A percentile compares a stretch with the other conserved stretches of the same genome.
Evolutionary conservation across 2,113 vertebrate genomes (phyloP).

Genomic region (Scolopax mira): DNA sequence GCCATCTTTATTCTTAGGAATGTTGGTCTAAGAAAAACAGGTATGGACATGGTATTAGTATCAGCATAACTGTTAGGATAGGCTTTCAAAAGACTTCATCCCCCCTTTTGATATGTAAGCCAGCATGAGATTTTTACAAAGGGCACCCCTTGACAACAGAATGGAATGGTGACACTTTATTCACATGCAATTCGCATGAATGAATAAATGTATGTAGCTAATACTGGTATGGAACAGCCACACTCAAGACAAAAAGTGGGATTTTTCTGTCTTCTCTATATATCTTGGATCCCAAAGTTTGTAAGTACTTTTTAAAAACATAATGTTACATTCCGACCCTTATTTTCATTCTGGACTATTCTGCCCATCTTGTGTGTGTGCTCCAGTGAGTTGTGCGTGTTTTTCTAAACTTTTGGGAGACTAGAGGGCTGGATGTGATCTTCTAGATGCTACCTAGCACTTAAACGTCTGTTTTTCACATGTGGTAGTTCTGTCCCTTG

Average conservation of each 20-base stretch:
- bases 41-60: background rate
- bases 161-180: background rate
- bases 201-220: background rate
- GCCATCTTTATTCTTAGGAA: background rate
- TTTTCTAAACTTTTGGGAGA: background rate
- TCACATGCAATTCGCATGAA: too few relatives aligned
- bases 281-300: background rate
- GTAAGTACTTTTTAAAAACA: background rate
- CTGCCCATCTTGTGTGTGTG: background rate
- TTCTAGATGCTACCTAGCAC: background rate
- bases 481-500: background rate
- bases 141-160: background rate
- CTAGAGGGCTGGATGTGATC: background rate
- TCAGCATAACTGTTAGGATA: background rate
- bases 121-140: background rate
- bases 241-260: background rate
- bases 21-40: background rate
- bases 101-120: background rate
- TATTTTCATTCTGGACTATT: background rate
- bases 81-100: background rate
- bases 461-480: background rate
- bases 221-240: background rate
- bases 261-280: background rate
- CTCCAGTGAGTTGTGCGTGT: background rate
- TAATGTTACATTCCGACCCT: background rate